Percentiles rank a stretch among this genome's conserved stretches.
Conservation (phyloP, 2,113 vertebrate genomes). For the Tyrannus savana region DNA sequence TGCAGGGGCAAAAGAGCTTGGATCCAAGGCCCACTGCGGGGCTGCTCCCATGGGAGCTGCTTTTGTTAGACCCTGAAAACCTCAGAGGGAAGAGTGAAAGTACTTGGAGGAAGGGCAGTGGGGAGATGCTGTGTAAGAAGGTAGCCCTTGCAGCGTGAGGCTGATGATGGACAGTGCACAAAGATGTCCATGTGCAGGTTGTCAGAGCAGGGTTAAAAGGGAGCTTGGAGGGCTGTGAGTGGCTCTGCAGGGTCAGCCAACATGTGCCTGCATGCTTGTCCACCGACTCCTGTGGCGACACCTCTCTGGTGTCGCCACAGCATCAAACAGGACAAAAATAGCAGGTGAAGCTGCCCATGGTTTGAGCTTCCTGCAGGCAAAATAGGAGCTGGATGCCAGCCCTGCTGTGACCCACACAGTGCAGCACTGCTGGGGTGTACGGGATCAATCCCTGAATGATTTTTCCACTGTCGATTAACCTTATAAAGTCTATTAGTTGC, state of each 20-base stretch:
- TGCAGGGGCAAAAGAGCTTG: not conserved
- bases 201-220: not conserved
- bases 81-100: accelerated
- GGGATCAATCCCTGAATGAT: not conserved
- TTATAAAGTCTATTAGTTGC: not conserved
- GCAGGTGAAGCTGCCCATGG: not conserved
- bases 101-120: not conserved
- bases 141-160: not conserved
- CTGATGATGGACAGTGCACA: accelerated
- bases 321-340: not conserved
- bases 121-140: not conserved
- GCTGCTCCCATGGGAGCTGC: not conserved
- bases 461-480: conserved; percentile 26
- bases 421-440: not conserved
- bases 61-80: not conserved
- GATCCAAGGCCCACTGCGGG: not conserved
- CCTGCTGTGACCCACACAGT: not conserved
- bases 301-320: not conserved
- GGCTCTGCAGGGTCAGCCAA: not conserved
- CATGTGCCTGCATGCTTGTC: accelerated
- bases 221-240: not conserved
- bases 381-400: not conserved
- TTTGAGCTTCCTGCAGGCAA: not conserved
- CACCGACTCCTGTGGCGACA: not conserved
- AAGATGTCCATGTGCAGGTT: not conserved